Evolutionary conservation across 2,797 vertebrate species (phyloP), one percentile per base, ranked within the genome.

Genomic region (Lithobates sylvaticus): DNA sequence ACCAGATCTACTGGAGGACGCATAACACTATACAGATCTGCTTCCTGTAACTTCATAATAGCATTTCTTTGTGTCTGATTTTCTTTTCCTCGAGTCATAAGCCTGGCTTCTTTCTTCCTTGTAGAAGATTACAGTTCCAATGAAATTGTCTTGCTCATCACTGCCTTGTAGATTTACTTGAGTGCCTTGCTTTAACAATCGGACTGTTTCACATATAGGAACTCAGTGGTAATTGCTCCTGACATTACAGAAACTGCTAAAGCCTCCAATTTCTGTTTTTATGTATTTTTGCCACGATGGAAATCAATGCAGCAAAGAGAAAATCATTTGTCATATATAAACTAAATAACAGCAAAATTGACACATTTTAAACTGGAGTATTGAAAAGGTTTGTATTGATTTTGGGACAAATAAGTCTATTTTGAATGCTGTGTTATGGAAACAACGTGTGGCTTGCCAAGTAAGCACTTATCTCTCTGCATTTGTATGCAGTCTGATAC

Each of bases 271-370:
- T 90, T 90, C 88, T 92, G 89, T 89, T 90, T 91, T 91, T 93
- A 89, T 92, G 88, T 89, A 88, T 92, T 89, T 90, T 89, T 90
- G 86, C 74, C 85, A 89, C 89, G 90, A 92, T 91, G 91, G 90
- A 92, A 93, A 91, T 88, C 91, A 90, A 92, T 88, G 89, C 91
- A 91, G 91, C 90, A 84, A 89, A 78, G 83, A 91, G 92, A 91
- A 90, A 93, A 90, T 88, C 89, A 90, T 92, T 91, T 90, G 88
- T 88, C 91, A 91, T 90, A 91, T 89, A 54, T 91, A 91, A 68
- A 92, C 89, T 91, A 92, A 88, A 88, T 88, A 87, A 85, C 89
- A 89, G 88, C 88, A 90, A 91, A 86, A 91, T 90, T 90, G 84
- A 88, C 84, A 92, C 92, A 88, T 21, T 75, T 93, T 92, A 91